Evolutionary conservation across 2,888 invertebrate genomes (phyloP), one percentile per base, ranked within the genome.

Genomic region (Macaria liturata): DNA sequence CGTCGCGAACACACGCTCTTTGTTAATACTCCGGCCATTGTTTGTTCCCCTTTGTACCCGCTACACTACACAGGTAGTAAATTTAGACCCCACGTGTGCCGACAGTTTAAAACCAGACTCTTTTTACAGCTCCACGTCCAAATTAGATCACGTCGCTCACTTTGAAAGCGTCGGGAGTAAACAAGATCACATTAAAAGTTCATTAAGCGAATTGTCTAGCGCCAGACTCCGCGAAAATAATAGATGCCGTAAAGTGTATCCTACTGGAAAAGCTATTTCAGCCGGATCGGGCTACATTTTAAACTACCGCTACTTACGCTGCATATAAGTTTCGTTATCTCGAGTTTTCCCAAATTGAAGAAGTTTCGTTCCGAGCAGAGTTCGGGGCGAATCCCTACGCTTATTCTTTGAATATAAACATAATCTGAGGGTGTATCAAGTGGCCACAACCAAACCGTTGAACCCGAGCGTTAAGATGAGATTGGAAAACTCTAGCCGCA

Each of bases 11-110:
- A 81, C 68, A 75, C 69, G 74, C 65, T 72, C 76, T 75, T 81
- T 80, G 76, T 80, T 78, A 77, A 75, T 76, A 74, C 71, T 67
- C 70, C 68, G 71, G 64, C 70, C 73, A 77, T 84, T 84, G 81
- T 85, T 81, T 78, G 82, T 72, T 65, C 62, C 62, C 59, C 48
- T 61, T 42, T 57, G 37, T 50, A 54, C 57, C 53, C 51, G 56
- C 49, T 20, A 20, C 20, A 20, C 20, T 20, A 20, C 20, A 20
- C 34, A 46, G 30, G 43, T 40, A 50, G 52, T 71, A 68, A 71
- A 70, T 70, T 70, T 66, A 69, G 69, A 65, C 50, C 44, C 55
- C 61, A 59, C 57, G 47, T 34, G 61, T 58, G 49, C 37, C 46
- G 61, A 47, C 53, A 57, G 57, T 53, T 69, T 65, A 70, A 65